Evolutionary conservation across 2,797 vertebrate genomes (phyloP), one percentile per base, ranked within the genome.

Genomic region (Sebastes nivosus): DNA sequence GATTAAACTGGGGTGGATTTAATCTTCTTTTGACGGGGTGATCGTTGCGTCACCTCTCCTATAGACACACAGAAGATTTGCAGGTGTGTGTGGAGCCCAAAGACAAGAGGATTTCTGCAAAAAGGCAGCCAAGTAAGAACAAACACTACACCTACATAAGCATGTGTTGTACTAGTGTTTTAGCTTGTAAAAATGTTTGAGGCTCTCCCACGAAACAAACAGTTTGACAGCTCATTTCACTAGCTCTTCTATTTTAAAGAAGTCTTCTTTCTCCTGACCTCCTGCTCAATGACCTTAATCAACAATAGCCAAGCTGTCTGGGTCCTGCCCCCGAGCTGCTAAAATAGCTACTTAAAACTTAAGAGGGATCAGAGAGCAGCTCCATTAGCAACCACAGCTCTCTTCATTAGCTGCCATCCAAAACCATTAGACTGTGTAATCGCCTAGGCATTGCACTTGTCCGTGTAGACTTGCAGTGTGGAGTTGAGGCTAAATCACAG

Each of bases 321-420:
- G 70, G 66, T 65, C 59, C 64, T 67, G 57, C 36, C 84, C 82
- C 75, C 0, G 6, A 68, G 82, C 75, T 80, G 82, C 61, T 73
- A 34, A 81, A 84, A 79, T 50, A 75, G 27, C 74, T 25, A 24
- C 65, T 87, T 79, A 75, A 85, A 88, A 80, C 58, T 85, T 76
- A 84, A 87, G 32, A 80, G 77, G 83, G 83, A 72, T 91, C 83
- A 90, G 65, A 88, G 81, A 79, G 75, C 76, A 84, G 80, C 79
- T 85, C 72, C 60, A 86, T 79, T 84, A 87, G 79, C 66, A 85
- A 86, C 66, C 36, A 78, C 50, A 75, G 72, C 57, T 75, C 68
- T 79, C 46, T 75, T 67, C 20, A 82, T 84, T 54, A 63, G 64
- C 67, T 85, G 54, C 24, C 32, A 84, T 76, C 42, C 55, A 81